Evolutionary conservation across 2,888 invertebrate genomes (phyloP).

Genomic region (Dexiosoma caninum): DNA sequence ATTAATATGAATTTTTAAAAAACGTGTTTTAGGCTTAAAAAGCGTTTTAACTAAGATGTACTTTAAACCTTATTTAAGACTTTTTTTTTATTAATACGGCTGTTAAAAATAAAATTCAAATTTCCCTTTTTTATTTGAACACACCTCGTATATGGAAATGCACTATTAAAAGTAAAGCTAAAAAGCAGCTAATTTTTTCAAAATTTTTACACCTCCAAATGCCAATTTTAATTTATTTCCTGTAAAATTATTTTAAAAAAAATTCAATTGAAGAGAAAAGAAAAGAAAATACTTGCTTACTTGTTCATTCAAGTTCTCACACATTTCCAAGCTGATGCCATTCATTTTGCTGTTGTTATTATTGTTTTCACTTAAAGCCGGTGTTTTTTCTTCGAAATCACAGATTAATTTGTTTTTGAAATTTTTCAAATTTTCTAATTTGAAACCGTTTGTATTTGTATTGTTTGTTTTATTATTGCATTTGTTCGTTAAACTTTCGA

Average conservation of each 20-base stretch:
- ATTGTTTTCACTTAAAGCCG: slow-evolving; percentile 56
- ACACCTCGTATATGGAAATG: too few relatives aligned
- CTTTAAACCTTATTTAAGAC: too few relatives aligned
- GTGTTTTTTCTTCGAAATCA: slow-evolving; percentile 73
- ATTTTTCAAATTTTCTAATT: slow-evolving; percentile 77
- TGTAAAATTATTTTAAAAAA: background rate
- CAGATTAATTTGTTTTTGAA: slow-evolving; percentile 77
- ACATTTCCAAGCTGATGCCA: slow-evolving; percentile 76
- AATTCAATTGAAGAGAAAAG: too few relatives aligned
- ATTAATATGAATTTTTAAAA: too few relatives aligned
- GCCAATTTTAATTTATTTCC: background rate
- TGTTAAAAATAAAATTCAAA: too few relatives aligned
- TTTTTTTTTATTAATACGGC: too few relatives aligned
- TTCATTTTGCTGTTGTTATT: slow-evolving; percentile 73
- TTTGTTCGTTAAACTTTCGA: slow-evolving; percentile 75
- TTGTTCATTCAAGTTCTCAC: slow-evolving; percentile 78
- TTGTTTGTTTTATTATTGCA: slow-evolving; percentile 75
- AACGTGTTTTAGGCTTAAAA: too few relatives aligned
- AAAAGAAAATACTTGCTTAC: slow-evolving; percentile 69
- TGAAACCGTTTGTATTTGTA: slow-evolving; percentile 76
- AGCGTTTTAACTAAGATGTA: too few relatives aligned
- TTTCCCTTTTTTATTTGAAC: too few relatives aligned
- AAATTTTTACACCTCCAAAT: too few relatives aligned
- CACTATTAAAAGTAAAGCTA: too few relatives aligned
- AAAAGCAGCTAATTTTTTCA: too few relatives aligned